Percentiles rank a stretch among this genome's conserved stretches.
Evolutionary conservation across 2,797 vertebrate genomes (phyloP).

Genomic region (Simalia tracyae): DNA sequence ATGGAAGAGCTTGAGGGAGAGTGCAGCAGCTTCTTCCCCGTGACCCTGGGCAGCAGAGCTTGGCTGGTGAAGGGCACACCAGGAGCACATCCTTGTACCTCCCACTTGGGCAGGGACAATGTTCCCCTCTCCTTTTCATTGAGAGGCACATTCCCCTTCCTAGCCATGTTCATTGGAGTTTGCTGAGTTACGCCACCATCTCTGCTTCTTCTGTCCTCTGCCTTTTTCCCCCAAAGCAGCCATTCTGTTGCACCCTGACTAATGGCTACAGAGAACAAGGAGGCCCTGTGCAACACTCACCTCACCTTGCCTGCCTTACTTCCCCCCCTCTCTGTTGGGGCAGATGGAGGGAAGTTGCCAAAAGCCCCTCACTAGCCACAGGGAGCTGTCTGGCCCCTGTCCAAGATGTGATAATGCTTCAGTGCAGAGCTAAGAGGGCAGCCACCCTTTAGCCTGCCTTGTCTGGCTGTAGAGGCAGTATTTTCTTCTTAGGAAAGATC

Average conservation of each 20-base stretch:
- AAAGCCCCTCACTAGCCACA: background rate
- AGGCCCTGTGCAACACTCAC: background rate
- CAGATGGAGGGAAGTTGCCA: background rate
- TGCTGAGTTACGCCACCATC: background rate
- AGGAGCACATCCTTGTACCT: background rate
- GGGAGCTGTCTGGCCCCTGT: background rate
- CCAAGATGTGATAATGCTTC: background rate
- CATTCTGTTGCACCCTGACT: background rate
- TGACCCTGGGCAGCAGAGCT: background rate
- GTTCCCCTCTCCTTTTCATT: background rate
- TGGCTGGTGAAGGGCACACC: background rate
- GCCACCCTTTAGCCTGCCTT: background rate
- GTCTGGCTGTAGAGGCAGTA: background rate
- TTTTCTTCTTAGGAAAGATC: background rate
- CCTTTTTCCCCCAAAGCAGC: background rate
- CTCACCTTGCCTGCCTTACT: background rate
- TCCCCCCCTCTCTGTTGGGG: background rate
- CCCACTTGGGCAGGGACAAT: background rate
- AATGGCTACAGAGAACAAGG: background rate
- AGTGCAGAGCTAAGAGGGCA: background rate
- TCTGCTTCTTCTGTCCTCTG: background rate
- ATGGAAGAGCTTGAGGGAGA: background rate
- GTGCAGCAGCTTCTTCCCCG: background rate
- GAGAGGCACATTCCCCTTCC: background rate
- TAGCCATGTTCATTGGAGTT: background rate